A percentile compares a stretch with the other conserved stretches of the same genome.
Evolutionary conservation across 2,113 vertebrate species (phyloP).

Genomic region (Hylia prasina): DNA sequence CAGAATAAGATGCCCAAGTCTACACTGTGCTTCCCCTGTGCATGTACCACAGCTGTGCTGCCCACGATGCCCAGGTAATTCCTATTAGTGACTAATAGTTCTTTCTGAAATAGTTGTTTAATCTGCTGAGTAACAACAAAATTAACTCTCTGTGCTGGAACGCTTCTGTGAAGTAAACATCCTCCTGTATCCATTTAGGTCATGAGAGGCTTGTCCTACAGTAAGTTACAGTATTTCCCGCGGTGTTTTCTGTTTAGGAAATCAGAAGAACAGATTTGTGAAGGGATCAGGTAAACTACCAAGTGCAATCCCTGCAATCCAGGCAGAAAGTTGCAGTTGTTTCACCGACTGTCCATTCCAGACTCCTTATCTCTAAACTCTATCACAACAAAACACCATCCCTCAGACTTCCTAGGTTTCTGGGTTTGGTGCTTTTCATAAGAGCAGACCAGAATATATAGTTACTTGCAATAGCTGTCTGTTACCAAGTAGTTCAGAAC

Average conservation of each 20-base stretch:
- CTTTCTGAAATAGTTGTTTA: background rate
- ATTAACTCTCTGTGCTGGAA: slow-evolving; percentile 18
- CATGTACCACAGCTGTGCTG: slow-evolving; percentile 80
- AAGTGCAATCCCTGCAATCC: background rate
- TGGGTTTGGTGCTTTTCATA: background rate
- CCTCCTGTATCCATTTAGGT: slow-evolving; percentile 12
- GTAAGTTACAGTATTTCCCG: background rate
- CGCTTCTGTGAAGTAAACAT: background rate
- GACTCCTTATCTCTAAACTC: background rate
- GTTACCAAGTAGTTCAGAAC: slow-evolving; percentile 5
- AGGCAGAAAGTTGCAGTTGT: background rate
- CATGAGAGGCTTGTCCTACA: slow-evolving; percentile 15
- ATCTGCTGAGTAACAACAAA: background rate
- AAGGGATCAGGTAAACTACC: background rate
- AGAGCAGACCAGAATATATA: background rate
- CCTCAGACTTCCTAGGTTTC: background rate
- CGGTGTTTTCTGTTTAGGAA: background rate
- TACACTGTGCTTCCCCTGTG: slow-evolving; percentile 75
- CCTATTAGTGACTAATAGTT: background rate
- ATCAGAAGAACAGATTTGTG: background rate
- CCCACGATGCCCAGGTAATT: slow-evolving; percentile 80
- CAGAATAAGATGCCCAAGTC: slow-evolving; percentile 77
- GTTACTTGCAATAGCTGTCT: background rate
- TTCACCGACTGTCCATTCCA: background rate
- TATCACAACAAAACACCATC: background rate